Evolutionary conservation across 2,888 invertebrate genomes (phyloP).

Genomic region (Clistopyga incitator): DNA sequence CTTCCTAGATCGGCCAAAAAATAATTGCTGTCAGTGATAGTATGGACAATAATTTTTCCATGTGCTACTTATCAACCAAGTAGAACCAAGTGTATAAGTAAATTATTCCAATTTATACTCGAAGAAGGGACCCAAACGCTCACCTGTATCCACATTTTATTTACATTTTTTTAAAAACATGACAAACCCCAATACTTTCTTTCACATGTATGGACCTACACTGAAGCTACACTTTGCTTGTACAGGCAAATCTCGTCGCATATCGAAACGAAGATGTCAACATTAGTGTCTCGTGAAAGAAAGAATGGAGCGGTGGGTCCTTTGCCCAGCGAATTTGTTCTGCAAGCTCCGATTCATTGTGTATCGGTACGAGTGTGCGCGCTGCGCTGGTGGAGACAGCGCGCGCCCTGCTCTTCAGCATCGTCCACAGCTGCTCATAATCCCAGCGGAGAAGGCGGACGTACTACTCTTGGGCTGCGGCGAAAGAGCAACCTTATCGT

Average conservation of each 20-base stretch:
- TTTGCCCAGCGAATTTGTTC: slow-evolving; percentile 57
- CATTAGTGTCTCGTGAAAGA: slow-evolving; percentile 35
- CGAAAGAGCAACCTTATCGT: slow-evolving; percentile 77
- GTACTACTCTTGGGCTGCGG: slow-evolving; percentile 67
- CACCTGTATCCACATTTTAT: no score
- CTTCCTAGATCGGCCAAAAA: no score
- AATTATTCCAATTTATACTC: no score
- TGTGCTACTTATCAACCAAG: no score
- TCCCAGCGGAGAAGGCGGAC: slow-evolving; percentile 75
- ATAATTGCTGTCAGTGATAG: no score
- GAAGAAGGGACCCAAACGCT: no score
- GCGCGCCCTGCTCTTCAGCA: slow-evolving; percentile 55
- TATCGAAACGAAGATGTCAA: slow-evolving; percentile 62
- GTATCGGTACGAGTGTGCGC: slow-evolving; percentile 44
- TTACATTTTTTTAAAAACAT: no score
- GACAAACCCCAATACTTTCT: not conserved
- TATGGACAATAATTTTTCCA: no score
- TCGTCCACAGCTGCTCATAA: slow-evolving; percentile 81
- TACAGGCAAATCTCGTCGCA: slow-evolving; percentile 21
- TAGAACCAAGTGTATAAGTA: no score
- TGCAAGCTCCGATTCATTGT: slow-evolving; percentile 26
- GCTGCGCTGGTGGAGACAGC: slow-evolving; percentile 31
- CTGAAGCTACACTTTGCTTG: no score
- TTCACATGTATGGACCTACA: not conserved
- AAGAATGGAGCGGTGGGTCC: slow-evolving; percentile 10